Percentiles rank a stretch among this genome's conserved stretches.
Evolutionary conservation across 2,113 vertebrate species (phyloP).

Genomic region (Rafetus swinhoei): DNA sequence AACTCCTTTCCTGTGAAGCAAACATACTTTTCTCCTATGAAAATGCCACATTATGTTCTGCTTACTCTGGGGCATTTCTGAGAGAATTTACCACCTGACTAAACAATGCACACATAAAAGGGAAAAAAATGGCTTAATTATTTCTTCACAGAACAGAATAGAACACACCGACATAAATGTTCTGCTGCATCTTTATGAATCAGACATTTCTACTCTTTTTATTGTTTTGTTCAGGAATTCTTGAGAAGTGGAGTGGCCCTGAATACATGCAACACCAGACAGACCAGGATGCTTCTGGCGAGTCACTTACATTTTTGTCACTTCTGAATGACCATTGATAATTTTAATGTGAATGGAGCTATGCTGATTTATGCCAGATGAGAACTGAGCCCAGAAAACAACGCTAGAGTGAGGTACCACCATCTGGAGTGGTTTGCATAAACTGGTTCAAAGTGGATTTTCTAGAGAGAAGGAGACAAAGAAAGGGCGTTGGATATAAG

Average conservation of each 20-base stretch:
- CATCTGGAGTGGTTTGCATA: background rate
- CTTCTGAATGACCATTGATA: background rate
- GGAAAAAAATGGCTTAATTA: background rate
- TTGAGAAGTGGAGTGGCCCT: background rate
- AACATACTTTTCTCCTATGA: background rate
- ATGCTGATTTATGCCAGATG: rapidly evolving
- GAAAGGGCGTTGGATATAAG: background rate
- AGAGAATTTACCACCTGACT: background rate
- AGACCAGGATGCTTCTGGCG: background rate
- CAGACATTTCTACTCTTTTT: background rate
- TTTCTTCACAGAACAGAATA: background rate
- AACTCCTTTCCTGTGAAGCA: background rate
- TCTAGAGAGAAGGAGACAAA: background rate
- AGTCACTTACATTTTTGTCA: background rate
- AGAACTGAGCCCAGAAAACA: background rate
- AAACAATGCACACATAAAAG: background rate
- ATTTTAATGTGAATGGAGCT: background rate
- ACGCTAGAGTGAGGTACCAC: background rate
- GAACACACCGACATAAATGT: background rate
- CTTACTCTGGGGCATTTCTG: background rate
- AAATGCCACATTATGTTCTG: background rate
- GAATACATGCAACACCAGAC: background rate
- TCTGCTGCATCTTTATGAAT: background rate
- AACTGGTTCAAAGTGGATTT: background rate
- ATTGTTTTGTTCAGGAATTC: background rate